phyloP scores from a whole-genome alignment of 2,888 invertebrate species.

The Polymixis flavicincta region DNA sequence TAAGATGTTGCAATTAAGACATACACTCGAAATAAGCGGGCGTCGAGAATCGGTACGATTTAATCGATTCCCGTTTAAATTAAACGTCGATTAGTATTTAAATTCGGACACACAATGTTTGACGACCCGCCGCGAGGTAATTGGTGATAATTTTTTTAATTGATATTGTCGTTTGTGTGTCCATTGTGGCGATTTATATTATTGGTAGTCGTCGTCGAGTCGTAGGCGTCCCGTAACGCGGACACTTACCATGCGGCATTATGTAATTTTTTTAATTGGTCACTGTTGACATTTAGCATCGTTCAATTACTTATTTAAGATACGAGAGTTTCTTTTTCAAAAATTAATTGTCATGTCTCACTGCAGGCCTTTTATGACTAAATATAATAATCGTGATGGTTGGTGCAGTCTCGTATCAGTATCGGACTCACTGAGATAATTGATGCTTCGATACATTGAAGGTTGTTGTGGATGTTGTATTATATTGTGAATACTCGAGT shows the following conservation, averaged over 20 bases:
- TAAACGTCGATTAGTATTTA: constrained; percentile 82
- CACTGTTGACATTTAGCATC: constrained; percentile 73
- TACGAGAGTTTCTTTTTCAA: constrained; percentile 65
- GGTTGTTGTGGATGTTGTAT: constrained; percentile 53
- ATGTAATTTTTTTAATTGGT: constrained; percentile 73
- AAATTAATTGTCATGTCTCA: constrained; percentile 68
- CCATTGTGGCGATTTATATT: constrained; percentile 73
- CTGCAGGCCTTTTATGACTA: constrained; percentile 67
- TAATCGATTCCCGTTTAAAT: constrained; percentile 80
- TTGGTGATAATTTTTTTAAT: constrained; percentile 86
- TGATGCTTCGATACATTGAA: constrained; percentile 64
- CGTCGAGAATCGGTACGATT: constrained; percentile 77
- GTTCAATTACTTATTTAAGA: constrained; percentile 73
- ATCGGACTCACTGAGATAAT: constrained; percentile 58
- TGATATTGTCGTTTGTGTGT: constrained; percentile 74
- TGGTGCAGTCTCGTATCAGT: constrained; percentile 63
- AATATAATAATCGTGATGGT: constrained; percentile 66
- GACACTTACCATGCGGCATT: constrained; percentile 55
- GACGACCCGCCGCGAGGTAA: constrained; percentile 82
- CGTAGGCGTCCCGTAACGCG: constrained; percentile 60
- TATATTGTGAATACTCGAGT: constrained; percentile 46
- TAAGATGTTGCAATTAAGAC: constrained; percentile 82
- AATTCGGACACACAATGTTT: constrained; percentile 80
- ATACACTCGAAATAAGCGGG: constrained; percentile 79
- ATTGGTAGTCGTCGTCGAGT: constrained; percentile 57